Base-by-base conservation (phyloP, 2,888 invertebrate species). In the Aporophyla nigra region DNA sequence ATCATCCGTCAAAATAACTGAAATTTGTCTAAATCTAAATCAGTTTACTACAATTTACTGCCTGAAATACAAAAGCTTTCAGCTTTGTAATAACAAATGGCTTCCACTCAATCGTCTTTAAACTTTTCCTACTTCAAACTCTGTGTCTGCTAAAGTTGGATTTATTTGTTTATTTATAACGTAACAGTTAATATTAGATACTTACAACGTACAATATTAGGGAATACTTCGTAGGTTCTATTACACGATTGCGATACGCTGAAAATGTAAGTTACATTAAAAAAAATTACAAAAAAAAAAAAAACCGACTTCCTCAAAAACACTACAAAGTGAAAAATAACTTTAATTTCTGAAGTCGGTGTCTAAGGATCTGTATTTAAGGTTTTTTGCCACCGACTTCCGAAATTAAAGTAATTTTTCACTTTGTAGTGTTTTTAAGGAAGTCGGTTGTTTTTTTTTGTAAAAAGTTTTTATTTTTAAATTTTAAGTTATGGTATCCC, bases 81-180 rank as follows among this genome's bases (percentile, higher is more conserved):
- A 79, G 40, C 40, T 24, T 53, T 53, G 33, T 58, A 21, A 58
- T 58, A 77, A 77, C 51, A 76, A 70, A 70, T 76, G 59, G 65
- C n/a, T 82, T 70, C 69, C 61, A 77, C 33, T 70, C 66, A 66
- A 70, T 82, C 69, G 65, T 82, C 65, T 82, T 66, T 24, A 69
- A 65, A 69, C 33, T 70, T 53, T 69, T 56, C 77, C 43, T 54
- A 16, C 19, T 61, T 27, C 14, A n/a, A 66, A 62, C 10, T 59
- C 46, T 27, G 53, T 14, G 33, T 61, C 54, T 51, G 33, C 14
- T 24, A 56, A 62, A 58, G 43, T 59, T 46, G 9, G 5, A 79
- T 46, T 43, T 63, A 63, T 80, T 77, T 61, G 24, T 67, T 62
- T 21, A 51, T 19, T 19, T 33, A 40, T 40, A 61, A 49, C 21